phyloP scores from a whole-genome alignment of 2,888 invertebrate species.

The Lordiphosa andalusiaca region DNA sequence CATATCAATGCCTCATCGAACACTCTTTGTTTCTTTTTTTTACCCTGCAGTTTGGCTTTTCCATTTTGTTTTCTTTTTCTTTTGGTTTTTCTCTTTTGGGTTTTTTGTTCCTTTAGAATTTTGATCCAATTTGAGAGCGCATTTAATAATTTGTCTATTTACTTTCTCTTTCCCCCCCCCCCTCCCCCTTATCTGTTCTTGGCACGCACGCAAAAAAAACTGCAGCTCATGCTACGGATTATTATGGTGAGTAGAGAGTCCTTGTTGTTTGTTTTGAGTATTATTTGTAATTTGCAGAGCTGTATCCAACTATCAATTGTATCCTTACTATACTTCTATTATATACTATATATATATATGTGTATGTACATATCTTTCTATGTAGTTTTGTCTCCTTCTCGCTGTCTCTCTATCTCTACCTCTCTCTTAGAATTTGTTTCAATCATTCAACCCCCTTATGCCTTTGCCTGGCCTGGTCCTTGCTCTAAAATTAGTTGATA shows the following conservation, averaged over 20 bases:
- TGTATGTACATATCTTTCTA: too few relatives aligned
- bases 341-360: too few relatives aligned
- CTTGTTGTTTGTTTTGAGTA: conserved; percentile 68
- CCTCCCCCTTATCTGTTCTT: conserved; percentile 69
- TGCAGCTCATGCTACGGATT: conserved; percentile 97
- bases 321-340: too few relatives aligned
- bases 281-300: conserved; percentile 22
- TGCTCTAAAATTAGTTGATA: not conserved
- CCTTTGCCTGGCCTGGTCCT: not conserved
- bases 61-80: conserved; percentile 1
- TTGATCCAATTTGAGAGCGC: conserved; percentile 39
- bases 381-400: too few relatives aligned
- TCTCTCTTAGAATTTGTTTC: too few relatives aligned
- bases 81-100: not conserved
- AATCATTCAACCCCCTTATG: too few relatives aligned
- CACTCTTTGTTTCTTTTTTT: not conserved
- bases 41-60: conserved; percentile 2
- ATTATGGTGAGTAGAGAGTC: conserved; percentile 95
- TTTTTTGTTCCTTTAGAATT: conserved; percentile 2
- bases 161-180: conserved; percentile 71
- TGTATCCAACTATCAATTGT: not conserved
- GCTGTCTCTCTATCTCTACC: not conserved
- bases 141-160: conserved; percentile 75
- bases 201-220: conserved; percentile 70
- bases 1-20: not conserved